These are phyloP conservation scores for Austrolebias charrua DNA, from an alignment of 2,797 vertebrate genomes.

Conservation along the genomic window DNA sequence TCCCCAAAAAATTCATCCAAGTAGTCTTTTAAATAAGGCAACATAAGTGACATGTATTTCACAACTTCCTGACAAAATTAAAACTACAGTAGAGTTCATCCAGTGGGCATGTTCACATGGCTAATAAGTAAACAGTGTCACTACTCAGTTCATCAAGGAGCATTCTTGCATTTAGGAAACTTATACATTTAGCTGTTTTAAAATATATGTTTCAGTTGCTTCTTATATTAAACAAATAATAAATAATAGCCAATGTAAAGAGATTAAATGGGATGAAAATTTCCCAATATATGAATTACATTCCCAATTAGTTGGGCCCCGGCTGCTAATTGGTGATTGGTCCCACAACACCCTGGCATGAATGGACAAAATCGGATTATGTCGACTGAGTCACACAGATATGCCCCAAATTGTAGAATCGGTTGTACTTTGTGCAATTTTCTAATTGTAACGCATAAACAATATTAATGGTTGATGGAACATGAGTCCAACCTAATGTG, in stretches of 20 bases:
- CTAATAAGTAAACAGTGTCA: background rate
- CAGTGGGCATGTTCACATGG: background rate
- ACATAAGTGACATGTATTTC: constrained; percentile 53
- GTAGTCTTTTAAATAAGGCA: constrained; percentile 32
- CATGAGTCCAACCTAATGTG: background rate
- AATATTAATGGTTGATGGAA: constrained; percentile 2
- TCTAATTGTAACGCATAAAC: too few relatives aligned
- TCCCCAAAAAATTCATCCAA: constrained; percentile 9
- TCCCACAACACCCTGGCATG: too few relatives aligned
- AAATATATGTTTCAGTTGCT: background rate
- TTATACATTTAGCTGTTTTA: background rate
- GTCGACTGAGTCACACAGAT: too few relatives aligned
- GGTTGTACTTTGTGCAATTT: too few relatives aligned
- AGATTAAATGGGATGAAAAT: background rate
- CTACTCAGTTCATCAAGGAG: too few relatives aligned
- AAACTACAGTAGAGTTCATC: constrained; percentile 14
- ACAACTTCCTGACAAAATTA: constrained; percentile 45
- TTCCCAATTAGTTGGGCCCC: background rate
- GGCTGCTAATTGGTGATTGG: constrained; percentile 2
- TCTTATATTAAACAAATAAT: background rate
- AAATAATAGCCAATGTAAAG: background rate
- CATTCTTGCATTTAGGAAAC: background rate
- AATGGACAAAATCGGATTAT: too few relatives aligned
- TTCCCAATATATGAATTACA: background rate
- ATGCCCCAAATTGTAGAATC: too few relatives aligned